Conservation (phyloP, 2,888 invertebrate species). For the Branchipolynoe longqiensis region DNA sequence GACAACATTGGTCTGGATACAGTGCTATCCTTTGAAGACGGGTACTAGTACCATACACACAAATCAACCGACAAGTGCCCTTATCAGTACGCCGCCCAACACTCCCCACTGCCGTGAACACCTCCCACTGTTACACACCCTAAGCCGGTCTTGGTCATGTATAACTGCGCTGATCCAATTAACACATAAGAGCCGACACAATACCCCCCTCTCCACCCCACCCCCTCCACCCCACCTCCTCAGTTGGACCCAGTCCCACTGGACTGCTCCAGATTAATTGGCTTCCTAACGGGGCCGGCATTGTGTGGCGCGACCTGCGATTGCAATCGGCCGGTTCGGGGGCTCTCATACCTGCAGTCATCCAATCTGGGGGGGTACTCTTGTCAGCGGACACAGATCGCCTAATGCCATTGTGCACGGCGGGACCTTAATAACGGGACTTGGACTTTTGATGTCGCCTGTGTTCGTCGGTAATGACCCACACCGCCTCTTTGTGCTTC, state of each 20-base stretch:
- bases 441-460: constrained; percentile 50
- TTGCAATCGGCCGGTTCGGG: constrained; percentile 25
- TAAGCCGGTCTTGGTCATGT: neutral
- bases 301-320: neutral
- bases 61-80: neutral
- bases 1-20: too few relatives aligned
- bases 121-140: neutral
- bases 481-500: too few relatives aligned
- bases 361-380: constrained; percentile 7
- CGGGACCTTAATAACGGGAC: constrained; percentile 30
- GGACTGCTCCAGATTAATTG: too few relatives aligned
- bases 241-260: neutral
- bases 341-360: constrained; percentile 37
- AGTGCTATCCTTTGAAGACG: too few relatives aligned
- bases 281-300: constrained; percentile 40
- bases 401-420: constrained; percentile 26
- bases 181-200: neutral
- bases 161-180: constrained; percentile 37
- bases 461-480: constrained; percentile 8
- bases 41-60: too few relatives aligned
- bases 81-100: neutral
- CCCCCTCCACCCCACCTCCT: neutral
- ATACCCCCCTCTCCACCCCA: neutral
- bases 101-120: neutral
- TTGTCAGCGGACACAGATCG: constrained; percentile 12